These are phyloP conservation scores for Leuctra nigra DNA, from an alignment of 2,888 invertebrate species.

Conservation along the genomic window DNA sequence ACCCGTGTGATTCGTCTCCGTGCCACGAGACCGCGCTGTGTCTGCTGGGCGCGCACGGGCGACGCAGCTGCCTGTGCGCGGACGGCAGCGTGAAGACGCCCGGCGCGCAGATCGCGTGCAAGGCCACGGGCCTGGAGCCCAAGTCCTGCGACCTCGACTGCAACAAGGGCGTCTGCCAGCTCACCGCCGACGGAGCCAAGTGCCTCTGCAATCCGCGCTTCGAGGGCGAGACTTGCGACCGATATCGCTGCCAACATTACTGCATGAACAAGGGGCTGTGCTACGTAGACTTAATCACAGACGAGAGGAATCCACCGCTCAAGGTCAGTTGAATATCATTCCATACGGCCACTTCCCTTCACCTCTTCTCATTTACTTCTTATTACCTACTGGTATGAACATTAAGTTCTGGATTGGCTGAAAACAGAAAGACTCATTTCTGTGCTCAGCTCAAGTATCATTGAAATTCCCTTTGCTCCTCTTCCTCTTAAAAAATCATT, in stretches of 20 bases:
- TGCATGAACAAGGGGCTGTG: constrained; percentile 53
- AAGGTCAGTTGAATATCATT: constrained; percentile 32
- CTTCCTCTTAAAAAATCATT: too few species aligned
- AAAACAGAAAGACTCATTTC: too few species aligned
- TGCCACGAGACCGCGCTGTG: constrained; percentile 60
- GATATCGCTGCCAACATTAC: constrained; percentile 60
- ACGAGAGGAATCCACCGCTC: constrained; percentile 32
- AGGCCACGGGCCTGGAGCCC: constrained; percentile 19
- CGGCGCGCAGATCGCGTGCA: constrained; percentile 28
- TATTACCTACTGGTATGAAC: too few species aligned
- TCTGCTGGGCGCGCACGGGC: constrained; percentile 33
- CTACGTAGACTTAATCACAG: constrained; percentile 34
- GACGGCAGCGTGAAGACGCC: constrained; percentile 34
- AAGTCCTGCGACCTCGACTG: constrained; percentile 47
- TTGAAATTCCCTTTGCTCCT: too few species aligned
- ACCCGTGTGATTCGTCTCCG: constrained; percentile 52
- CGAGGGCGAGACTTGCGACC: constrained; percentile 59
- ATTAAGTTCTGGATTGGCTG: too few species aligned
- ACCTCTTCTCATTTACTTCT: background rate
- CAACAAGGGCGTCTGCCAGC: constrained; percentile 53
- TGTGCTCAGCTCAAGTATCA: too few species aligned
- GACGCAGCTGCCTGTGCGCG: constrained; percentile 39
- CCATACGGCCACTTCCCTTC: background rate
- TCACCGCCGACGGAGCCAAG: constrained; percentile 46
- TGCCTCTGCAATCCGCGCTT: constrained; percentile 60